Base-by-base conservation (phyloP, 1,140 invertebrate genomes). In the Uloborus diversus region DNA sequence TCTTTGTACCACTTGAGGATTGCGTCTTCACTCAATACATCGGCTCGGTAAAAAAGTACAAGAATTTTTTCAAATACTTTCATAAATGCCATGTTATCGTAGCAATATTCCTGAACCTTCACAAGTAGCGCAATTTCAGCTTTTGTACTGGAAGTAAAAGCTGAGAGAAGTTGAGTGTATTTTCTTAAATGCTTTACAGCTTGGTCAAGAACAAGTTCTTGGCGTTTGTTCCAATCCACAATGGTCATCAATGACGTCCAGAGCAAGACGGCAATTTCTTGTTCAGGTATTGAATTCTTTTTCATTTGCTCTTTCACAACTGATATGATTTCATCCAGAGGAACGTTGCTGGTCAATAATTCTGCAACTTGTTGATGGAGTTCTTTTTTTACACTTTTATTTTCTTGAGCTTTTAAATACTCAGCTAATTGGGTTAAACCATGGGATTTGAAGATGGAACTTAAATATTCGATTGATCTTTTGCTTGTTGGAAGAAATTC, bases 51-150 rank as follows among this genome's bases (percentile, higher is more conserved):
- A 88, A 98, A 93, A 83, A 98, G 91, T 86, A 98, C 90, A 84
- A 98, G 92, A 84, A 99, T 97, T 88, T 98, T 98, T 85, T 96
- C 95, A 91, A 98, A 99, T 86, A 95, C 94, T 87, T 97, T 96
- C 94, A 98, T 96, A 87, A 99, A 98, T 87, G 94, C 96, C 95
- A 98, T 98, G 89, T 99, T 98, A 85, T 97, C 96, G 87, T 98
- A 98, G 88, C 96, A 99, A 88, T 94, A 99, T 85, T 98, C 96
- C 88, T 98, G 96, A 83, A 98, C 92, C 86, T 95, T 95, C 62
- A 95, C 89, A 84, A 98, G 90, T 61, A 98, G 90, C 57, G 92
- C 92, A 83, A 97, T 89, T 88, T 98, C 94, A 64, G 95, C 92
- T 84, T 92, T 93, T 82, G 92, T 92, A 81, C 91, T 92, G 83